Base-by-base conservation (phyloP, 1,140 invertebrate species). In the Luehdorfia chinensis region DNA sequence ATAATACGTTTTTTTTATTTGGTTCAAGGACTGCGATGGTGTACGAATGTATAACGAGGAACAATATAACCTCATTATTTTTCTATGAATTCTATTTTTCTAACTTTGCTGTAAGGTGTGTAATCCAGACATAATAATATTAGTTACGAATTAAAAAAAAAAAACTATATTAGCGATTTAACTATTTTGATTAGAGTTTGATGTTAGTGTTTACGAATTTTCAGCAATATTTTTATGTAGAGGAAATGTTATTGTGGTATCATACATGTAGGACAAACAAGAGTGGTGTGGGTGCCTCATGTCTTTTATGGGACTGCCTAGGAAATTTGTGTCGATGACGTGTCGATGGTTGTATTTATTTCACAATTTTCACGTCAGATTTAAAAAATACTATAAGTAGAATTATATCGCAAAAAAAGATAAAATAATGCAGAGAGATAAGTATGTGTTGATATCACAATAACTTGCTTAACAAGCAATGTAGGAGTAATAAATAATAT, bases 41-140 rank as follows among this genome's bases (percentile, higher is more conserved):
- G n/a, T n/a, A n/a, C n/a, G n/a, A n/a, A n/a, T n/a, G n/a, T n/a
- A n/a, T n/a, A n/a, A n/a, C n/a, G 39, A 28, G 39, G 39, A 43
- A 43, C 8, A 7, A 43, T 28, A 21, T 43, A 43, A 25, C 25
- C 39, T 43, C 39, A 16, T 43, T 43, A 43, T 43, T 28, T 43
- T 43, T 43, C 25, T 43, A 43, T 43, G 39, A 7, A 43, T 30
- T 27, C 39, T 43, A 43, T 43, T 43, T 43, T 43, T 43, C 39
- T 43, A 43, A 43, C 8, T 11, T 19, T 30, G 14, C 4, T 43
- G 25, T 43, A 43, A 43, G 25, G 1, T 28, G 12, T 12, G 9
- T 11, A 9, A 12, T 12, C 9, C 6, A 31, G 11, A 12, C 11
- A n/a, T 6, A 7, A 27, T 39, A 13, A 25, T 23, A 25, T 12